phyloP scores from a whole-genome alignment of 2,888 invertebrate genomes.

The Macaria liturata region DNA sequence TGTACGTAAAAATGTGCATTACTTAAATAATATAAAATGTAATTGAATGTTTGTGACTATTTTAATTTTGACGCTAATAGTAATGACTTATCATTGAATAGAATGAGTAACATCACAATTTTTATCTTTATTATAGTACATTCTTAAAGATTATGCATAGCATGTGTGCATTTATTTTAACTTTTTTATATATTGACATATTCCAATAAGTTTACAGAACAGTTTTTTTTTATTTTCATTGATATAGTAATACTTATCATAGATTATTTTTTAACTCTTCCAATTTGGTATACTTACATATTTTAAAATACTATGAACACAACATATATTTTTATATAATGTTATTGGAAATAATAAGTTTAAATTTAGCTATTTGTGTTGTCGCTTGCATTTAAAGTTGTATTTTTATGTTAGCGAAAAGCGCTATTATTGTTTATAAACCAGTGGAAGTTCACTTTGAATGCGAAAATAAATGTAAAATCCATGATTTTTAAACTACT shows the following conservation, averaged over 20 bases:
- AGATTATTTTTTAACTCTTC: too few relatives aligned
- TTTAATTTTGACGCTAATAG: constrained; percentile 14
- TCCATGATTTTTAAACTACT: background rate
- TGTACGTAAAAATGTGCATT: constrained; percentile 33
- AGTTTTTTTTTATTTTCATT: too few relatives aligned
- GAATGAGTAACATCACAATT: constrained; percentile 22
- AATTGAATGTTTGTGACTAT: constrained; percentile 14
- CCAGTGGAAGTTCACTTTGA: constrained; percentile 11
- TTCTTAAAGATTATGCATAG: constrained; percentile 22
- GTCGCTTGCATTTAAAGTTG: constrained; percentile 7
- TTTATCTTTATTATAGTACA: constrained; percentile 12
- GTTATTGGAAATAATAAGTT: constrained; percentile 27
- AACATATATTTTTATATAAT: constrained; percentile 35
- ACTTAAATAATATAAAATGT: constrained; percentile 12
- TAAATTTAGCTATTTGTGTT: constrained; percentile 21
- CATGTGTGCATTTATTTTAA: constrained; percentile 35
- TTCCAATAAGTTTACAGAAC: too few relatives aligned
- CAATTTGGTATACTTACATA: background rate
- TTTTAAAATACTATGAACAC: constrained; percentile 13
- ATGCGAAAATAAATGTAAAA: constrained; percentile 1
- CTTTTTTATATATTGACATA: constrained; percentile 8
- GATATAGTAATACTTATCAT: too few relatives aligned
- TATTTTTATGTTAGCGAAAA: too few relatives aligned
- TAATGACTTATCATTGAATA: constrained; percentile 13
- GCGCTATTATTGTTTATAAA: background rate